phyloP scores from a whole-genome alignment of 2,113 vertebrate genomes.

The Geococcyx californianus region DNA sequence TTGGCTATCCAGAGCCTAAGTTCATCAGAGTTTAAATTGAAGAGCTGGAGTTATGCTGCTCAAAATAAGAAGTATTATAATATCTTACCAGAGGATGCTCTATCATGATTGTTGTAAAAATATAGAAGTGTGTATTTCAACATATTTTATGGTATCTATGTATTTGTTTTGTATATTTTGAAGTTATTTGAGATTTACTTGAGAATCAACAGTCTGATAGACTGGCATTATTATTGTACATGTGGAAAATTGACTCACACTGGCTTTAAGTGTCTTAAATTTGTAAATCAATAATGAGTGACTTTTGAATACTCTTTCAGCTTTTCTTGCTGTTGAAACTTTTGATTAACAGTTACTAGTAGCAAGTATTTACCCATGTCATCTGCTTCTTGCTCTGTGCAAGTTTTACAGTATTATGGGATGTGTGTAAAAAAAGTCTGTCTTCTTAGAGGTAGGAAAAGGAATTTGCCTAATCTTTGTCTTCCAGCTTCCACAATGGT shows the following conservation, averaged over 20 bases:
- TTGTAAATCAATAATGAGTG: background rate
- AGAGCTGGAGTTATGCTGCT: background rate
- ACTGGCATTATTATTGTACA: background rate
- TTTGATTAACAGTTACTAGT: background rate
- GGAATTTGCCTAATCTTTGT: background rate
- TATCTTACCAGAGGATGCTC: rapidly evolving
- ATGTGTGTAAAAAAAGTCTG: background rate
- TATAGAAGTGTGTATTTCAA: background rate
- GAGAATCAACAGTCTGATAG: background rate
- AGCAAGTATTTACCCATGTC: background rate
- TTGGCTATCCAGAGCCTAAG: background rate
- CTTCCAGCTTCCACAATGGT: background rate
- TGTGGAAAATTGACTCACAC: background rate
- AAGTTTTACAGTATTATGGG: background rate
- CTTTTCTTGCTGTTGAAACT: background rate
- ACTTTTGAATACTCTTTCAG: background rate
- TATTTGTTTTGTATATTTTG: background rate
- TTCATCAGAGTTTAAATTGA: background rate
- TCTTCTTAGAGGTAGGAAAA: background rate
- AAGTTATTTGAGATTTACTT: background rate
- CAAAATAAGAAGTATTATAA: background rate
- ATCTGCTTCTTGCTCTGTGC: background rate
- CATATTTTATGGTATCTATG: background rate
- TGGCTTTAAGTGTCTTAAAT: background rate
- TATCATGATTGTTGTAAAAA: background rate